phyloP scores from a whole-genome alignment of 1,140 invertebrate species.

The Phthorimaea operculella region DNA sequence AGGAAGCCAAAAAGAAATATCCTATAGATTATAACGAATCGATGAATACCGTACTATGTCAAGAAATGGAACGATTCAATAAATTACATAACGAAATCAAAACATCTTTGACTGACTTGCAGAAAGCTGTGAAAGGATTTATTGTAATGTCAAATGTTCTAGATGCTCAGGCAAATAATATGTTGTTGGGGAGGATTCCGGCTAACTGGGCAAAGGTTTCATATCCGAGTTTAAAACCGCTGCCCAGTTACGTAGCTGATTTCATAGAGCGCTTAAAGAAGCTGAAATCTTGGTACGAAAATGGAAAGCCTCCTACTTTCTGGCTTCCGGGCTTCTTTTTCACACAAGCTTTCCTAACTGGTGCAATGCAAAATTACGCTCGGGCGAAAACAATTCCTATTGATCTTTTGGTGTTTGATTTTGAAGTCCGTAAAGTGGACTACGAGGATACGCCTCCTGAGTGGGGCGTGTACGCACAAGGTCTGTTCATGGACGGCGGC shows the following conservation, averaged over 20 bases:
- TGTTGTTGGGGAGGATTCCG: constrained; percentile 80
- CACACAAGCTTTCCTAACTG: constrained; percentile 93
- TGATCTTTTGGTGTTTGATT: constrained; percentile 86
- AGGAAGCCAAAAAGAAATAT: constrained; percentile 75
- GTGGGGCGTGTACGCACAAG: constrained; percentile 85
- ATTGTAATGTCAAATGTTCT: constrained; percentile 88
- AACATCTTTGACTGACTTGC: constrained; percentile 74
- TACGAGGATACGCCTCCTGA: constrained; percentile 66
- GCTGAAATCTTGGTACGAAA: constrained; percentile 80
- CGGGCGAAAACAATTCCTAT: constrained; percentile 89
- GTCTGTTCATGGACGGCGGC: constrained; percentile 86
- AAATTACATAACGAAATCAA: constrained; percentile 75
- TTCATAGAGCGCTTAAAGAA: constrained; percentile 83
- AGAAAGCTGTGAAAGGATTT: constrained; percentile 87
- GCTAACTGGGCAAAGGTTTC: constrained; percentile 82
- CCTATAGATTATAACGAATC: constrained; percentile 89
- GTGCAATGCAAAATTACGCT: constrained; percentile 91
- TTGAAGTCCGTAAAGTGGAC: constrained; percentile 71
- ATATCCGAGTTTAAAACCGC: constrained; percentile 91
- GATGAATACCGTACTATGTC: constrained; percentile 93
- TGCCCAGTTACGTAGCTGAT: constrained; percentile 87
- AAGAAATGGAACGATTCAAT: constrained; percentile 94
- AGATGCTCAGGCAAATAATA: constrained; percentile 76
- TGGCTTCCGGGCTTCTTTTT: constrained; percentile 97
- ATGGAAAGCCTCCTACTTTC: constrained; percentile 84